Evolutionary conservation across 2,113 vertebrate genomes (phyloP), one percentile per base, ranked within the genome.

Genomic region (Gymnogyps californianus): DNA sequence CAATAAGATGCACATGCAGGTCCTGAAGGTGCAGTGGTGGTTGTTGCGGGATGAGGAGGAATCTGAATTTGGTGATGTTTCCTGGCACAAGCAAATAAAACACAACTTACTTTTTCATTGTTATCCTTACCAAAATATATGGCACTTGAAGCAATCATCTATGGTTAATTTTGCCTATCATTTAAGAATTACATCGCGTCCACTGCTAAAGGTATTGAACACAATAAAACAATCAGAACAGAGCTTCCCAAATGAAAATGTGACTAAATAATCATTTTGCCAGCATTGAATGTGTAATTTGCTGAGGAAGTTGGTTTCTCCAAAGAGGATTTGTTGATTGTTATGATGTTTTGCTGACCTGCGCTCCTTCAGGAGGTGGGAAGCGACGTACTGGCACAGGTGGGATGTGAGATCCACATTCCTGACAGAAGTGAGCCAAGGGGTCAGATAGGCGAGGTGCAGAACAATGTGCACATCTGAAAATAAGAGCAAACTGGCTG

Each of bases 401-500:
- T 10, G 98, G 98, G 26, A 99, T 66, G 16, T 96, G 84, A 47
- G 97, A 98, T 10, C 99, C 99, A 97, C 99, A 99, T n/a, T 98
- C 98, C 90, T 98, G 97, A 96, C 99, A 99, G 98, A 99, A 99
- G 69, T 97, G 97, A 70, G 99, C 98, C 55, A 98, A 98, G 2
- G 99, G 99, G 70, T 99, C 99, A 9, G 98, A 98, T 7, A 98
- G 98, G 21, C 98, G 98, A 57, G 96, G 90, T 44, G 96, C 96
- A 58, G 98, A 96, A 89, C 99, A 99, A 62, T 89, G 94, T 28
- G 98, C 49, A 97, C 99, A 99, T 95, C 99, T 99, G 89, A 36
- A 96, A 98, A 85, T 36, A 91, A 95, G 18, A 94, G 44, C 24
- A 90, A 67, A 80, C 64, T 55, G 29, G 13, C 44, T 92, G 65